phyloP scores from a whole-genome alignment of 2,113 vertebrate genomes.

The Mus spicilegus region DNA sequence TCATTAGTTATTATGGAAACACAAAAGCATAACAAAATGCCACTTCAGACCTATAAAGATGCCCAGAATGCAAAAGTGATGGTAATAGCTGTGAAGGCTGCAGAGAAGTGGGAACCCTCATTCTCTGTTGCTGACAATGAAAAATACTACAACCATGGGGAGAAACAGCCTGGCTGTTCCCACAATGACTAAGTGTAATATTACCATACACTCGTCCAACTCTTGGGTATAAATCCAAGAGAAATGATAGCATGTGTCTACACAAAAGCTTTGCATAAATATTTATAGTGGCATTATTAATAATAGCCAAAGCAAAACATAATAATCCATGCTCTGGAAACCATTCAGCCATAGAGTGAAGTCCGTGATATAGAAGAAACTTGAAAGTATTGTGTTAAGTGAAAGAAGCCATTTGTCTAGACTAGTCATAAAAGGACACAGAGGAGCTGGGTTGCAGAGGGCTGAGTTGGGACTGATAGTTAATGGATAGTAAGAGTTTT shows the following conservation, averaged over 20 bases:
- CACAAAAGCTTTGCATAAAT: background rate
- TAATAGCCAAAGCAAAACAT: background rate
- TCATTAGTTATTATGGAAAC: background rate
- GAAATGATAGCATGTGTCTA: background rate
- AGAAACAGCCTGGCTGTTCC: background rate
- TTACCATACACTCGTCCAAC: background rate
- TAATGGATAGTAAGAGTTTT: background rate
- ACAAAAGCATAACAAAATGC: background rate
- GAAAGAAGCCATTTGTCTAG: background rate
- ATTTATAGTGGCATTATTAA: background rate
- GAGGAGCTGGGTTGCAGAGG: background rate
- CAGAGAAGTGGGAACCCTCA: background rate
- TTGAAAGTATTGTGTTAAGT: background rate
- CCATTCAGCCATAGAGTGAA: background rate
- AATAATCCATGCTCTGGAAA: background rate
- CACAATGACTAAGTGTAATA: background rate
- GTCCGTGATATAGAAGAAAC: background rate
- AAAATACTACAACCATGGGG: background rate
- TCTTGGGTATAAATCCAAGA: background rate
- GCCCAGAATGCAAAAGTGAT: background rate
- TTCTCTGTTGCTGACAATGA: background rate
- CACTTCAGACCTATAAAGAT: background rate
- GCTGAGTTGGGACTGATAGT: background rate
- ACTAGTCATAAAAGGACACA: background rate
- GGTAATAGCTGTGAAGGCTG: background rate